Conservation (phyloP, 2,797 vertebrate genomes). For the Fistularia tabacaria region DNA sequence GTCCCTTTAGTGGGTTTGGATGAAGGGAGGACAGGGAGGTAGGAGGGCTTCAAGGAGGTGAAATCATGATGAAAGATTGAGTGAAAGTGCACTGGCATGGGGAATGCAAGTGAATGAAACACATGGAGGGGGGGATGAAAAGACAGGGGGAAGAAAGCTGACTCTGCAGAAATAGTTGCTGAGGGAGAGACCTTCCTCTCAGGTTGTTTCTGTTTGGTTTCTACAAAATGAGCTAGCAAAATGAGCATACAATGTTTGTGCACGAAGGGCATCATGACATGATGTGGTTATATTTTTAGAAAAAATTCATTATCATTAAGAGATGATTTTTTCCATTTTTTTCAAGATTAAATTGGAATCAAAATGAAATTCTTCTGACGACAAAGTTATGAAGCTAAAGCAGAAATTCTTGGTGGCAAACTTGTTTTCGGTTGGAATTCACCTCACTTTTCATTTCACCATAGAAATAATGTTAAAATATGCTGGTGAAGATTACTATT, state of each 20-base stretch:
- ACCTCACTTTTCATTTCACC: too few relatives aligned
- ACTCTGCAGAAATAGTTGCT: conserved; percentile 62
- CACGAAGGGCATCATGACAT: too few relatives aligned
- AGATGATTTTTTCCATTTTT: too few relatives aligned
- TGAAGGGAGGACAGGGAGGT: neutral
- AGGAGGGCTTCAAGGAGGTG: conserved; percentile 3
- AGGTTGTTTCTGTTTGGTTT: conserved; percentile 16
- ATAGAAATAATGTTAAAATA: too few relatives aligned
- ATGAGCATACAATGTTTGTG: neutral
- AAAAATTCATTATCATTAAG: too few relatives aligned
- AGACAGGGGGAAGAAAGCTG: conserved; percentile 52
- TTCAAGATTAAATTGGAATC: too few relatives aligned
- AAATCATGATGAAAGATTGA: conserved; percentile 32
- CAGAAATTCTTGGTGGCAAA: too few relatives aligned
- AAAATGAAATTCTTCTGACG: too few relatives aligned
- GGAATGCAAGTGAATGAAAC: conserved; percentile 25
- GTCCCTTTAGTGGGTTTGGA: conserved; percentile 24
- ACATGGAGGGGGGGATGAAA: conserved; percentile 8
- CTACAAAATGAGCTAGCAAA: conserved; percentile 17
- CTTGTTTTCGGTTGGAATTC: too few relatives aligned
- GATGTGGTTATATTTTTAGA: too few relatives aligned
- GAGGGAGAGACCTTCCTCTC: conserved; percentile 50
- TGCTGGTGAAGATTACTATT: too few relatives aligned
- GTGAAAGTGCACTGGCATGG: conserved; percentile 43
- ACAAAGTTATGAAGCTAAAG: too few relatives aligned